Conservation (phyloP, 1,140 invertebrate species). For the Maconellicoccus hirsutus region DNA sequence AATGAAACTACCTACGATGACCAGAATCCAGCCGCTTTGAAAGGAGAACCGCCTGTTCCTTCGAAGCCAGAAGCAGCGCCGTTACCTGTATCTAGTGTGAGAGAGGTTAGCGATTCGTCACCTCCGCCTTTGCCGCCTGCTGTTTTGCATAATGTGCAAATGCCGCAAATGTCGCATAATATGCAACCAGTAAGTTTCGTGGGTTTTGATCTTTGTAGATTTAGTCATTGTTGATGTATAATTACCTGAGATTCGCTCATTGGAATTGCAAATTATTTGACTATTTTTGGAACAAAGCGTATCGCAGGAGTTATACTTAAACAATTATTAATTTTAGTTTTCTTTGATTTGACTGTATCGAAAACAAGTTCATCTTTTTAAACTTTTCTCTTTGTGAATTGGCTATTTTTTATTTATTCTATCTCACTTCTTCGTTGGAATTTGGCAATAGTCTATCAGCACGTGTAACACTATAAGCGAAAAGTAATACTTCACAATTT, state of each 20-base stretch:
- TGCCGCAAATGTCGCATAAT: not conserved
- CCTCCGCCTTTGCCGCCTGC: not conserved
- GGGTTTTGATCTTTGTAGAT: not conserved
- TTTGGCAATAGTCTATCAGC: not conserved
- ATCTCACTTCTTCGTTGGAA: no score
- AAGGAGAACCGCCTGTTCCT: not conserved
- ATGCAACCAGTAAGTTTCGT: slow-evolving; percentile 13
- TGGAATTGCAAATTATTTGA: no score
- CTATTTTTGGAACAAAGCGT: no score
- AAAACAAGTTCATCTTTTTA: no score
- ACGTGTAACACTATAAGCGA: not conserved
- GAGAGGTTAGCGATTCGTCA: not conserved
- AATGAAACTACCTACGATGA: not conserved
- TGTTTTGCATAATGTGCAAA: not conserved
- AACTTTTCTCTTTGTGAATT: no score
- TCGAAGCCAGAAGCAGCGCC: not conserved
- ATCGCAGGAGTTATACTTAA: no score
- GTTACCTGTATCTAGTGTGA: not conserved
- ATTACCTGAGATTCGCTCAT: no score
- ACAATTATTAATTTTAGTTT: no score
- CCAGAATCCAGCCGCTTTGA: not conserved
- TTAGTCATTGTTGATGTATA: not conserved
- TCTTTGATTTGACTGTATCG: no score
- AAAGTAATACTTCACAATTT: slow-evolving; percentile 13
- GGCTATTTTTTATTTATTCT: no score